Evolutionary conservation across 2,113 vertebrate genomes (phyloP), one percentile per base, ranked within the genome.

Genomic region (Colistium nudipinnis): DNA sequence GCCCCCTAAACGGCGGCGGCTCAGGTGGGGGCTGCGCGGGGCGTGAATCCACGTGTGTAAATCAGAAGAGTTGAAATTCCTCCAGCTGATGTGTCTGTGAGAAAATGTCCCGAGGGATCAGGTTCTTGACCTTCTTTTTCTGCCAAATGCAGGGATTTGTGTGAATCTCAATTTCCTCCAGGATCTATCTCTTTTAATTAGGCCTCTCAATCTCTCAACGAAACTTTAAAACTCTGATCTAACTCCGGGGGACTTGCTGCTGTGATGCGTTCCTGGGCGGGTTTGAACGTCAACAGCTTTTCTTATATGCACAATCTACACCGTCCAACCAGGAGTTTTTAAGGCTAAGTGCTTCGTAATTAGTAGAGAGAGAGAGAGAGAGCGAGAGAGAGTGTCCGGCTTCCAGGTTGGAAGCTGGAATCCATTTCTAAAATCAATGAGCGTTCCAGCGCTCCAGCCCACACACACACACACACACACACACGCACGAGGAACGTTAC

Each of bases 291-390:
- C 4, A n/a, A n/a, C n/a, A n/a, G n/a, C n/a, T n/a, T n/a, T 1
- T 51, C 27, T 4, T 28, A n/a, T n/a, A 11, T 11, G 1, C 19
- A 60, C 13, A 25, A n/a, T 69, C 51, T 54, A n/a, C 52, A 11
- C 60, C 30, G 69, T 49, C 68, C 6, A 24, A 65, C 60, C 28
- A 12, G 0, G 56, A 33, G 20, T 30, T 38, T 45, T 31, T n/a
- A 11, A 62, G 48, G 53, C 38, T 64, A 53, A 67, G 62, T 70
- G 74, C 53, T 74, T 65, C 65, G 69, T 57, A 62, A 62, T 63
- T 76, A 72, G 49, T 54, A 17, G 14, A 39, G 31, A 52, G 68
- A 60, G 33, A 48, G 20, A 47, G 65, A 56, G 1, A 6, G 33
- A 4, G 38, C 27, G 16, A 19, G 41, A 10, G 22, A 53, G 41